phyloP scores from a whole-genome alignment of 1,140 invertebrate genomes.

The Mamestra configurata region DNA sequence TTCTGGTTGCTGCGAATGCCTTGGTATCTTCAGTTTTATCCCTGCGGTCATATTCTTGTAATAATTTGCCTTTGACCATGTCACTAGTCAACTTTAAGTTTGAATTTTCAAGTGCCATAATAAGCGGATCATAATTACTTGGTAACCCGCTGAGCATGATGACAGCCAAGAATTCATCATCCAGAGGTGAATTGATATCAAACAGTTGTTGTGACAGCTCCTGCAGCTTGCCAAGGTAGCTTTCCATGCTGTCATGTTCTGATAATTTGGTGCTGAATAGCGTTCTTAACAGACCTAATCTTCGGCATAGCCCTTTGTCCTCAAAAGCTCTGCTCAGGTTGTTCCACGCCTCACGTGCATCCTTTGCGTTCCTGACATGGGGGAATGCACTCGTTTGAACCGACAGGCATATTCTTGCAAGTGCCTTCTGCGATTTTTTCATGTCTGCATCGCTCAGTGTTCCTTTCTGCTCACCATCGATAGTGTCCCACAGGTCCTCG shows the following conservation, averaged over 20 bases:
- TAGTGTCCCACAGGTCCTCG: slow-evolving; percentile 47
- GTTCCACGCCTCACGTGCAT: slow-evolving; percentile 53
- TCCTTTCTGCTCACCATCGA: not conserved
- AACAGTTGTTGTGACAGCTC: slow-evolving; percentile 47
- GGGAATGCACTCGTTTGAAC: slow-evolving; percentile 22
- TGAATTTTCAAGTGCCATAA: slow-evolving; percentile 50
- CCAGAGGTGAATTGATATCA: slow-evolving; percentile 43
- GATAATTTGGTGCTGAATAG: not conserved
- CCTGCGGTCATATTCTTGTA: slow-evolving; percentile 41
- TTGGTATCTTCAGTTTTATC: not conserved
- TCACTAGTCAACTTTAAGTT: slow-evolving; percentile 37
- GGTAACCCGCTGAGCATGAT: slow-evolving; percentile 54
- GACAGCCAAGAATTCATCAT: slow-evolving; percentile 53
- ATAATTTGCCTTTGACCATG: slow-evolving; percentile 17
- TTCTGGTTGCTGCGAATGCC: not conserved
- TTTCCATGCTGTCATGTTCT: slow-evolving; percentile 42
- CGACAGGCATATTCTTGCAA: not conserved
- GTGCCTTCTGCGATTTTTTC: not conserved
- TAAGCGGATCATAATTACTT: slow-evolving; percentile 47
- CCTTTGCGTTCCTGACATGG: slow-evolving; percentile 46
- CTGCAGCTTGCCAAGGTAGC: slow-evolving; percentile 18
- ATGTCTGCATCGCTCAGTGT: not conserved
- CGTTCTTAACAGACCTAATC: not conserved
- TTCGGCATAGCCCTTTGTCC: slow-evolving; percentile 46
- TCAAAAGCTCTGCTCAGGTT: slow-evolving; percentile 53